Evolutionary conservation across 1,140 invertebrate genomes (phyloP).

Genomic region (Bradynema listronoti): DNA sequence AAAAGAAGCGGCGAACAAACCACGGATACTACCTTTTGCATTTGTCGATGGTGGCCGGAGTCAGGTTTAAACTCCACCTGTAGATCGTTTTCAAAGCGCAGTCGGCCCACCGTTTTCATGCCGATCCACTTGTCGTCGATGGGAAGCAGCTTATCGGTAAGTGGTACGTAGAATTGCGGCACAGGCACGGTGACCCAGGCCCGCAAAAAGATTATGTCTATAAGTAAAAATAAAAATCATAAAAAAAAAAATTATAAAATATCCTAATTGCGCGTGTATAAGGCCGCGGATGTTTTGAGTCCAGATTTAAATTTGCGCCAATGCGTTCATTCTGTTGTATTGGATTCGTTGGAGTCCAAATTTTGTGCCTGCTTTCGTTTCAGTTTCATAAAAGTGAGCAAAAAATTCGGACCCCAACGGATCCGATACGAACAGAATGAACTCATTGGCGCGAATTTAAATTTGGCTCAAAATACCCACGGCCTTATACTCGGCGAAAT

Average conservation of each 20-base stretch:
- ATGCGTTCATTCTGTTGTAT: no score
- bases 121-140: slow-evolving; percentile 72
- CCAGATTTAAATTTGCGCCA: no score
- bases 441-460: no score
- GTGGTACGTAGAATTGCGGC: slow-evolving; percentile 80
- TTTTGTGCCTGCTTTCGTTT: no score
- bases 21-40: slow-evolving; percentile 19
- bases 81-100: slow-evolving; percentile 75
- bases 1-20: background rate
- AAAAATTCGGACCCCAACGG: no score
- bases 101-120: slow-evolving; percentile 82
- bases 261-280: no score
- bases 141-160: slow-evolving; percentile 78
- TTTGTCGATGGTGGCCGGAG: slow-evolving; percentile 71
- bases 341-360: no score
- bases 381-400: no score
- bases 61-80: slow-evolving; percentile 70
- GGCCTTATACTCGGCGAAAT: no score
- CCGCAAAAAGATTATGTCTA: slow-evolving; percentile 84
- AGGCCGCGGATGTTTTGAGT: no score
- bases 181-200: slow-evolving; percentile 91
- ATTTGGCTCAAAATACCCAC: no score
- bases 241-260: background rate
- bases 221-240: slow-evolving; percentile 24
- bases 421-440: no score